Evolutionary conservation across 2,113 vertebrate genomes (phyloP), one percentile per base, ranked within the genome.

Genomic region (Cottus gobio): DNA sequence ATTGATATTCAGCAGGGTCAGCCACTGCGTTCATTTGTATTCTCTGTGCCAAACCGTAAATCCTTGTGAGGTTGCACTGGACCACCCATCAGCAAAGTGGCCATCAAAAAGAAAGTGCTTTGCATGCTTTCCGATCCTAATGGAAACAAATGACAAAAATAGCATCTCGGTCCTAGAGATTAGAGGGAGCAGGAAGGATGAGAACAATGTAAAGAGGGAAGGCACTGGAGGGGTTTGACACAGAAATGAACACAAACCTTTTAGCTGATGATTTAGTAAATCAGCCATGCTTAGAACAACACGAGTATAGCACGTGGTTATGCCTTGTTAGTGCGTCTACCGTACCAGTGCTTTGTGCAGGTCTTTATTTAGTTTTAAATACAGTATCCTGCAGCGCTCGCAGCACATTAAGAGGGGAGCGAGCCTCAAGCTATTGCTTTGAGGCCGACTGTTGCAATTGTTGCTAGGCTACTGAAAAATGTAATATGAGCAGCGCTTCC

Each of bases 21-120:
- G 70, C 73, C 76, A 11, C 2, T 12, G 34, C 22, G 37, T 80
- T 90, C 74, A 91, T 91, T 88, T 81, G 84, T 83, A 89, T 92
- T 91, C 80, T 84, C 86, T 46, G 58, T 65, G 71, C 67, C 50
- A 52, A 20, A 54, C 36, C 64, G 71, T 90, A 84, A 28, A 89
- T 88, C 77, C 89, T 58, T 81, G 85, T 85, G 86, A 85, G 58
- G 65, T 82, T 84, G 75, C 81, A 56, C 63, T 39, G 68, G 75
- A 65, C 52, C 48, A 67, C 58, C 79, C 67, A 86, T 90, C 85
- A 89, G 86, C 88, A 83, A 75, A 84, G 44, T 74, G 73, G 75
- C 60, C 75, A 82, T 71, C 70, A 81, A 73, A 71, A 46, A 37
- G 63, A 60, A 85, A 34, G 61, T 61, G 30, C 66, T 79, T 74